A percentile compares a stretch with the other conserved stretches of the same genome.
Evolutionary conservation across 2,113 vertebrate species (phyloP).

Genomic region (Pygoscelis adeliae): DNA sequence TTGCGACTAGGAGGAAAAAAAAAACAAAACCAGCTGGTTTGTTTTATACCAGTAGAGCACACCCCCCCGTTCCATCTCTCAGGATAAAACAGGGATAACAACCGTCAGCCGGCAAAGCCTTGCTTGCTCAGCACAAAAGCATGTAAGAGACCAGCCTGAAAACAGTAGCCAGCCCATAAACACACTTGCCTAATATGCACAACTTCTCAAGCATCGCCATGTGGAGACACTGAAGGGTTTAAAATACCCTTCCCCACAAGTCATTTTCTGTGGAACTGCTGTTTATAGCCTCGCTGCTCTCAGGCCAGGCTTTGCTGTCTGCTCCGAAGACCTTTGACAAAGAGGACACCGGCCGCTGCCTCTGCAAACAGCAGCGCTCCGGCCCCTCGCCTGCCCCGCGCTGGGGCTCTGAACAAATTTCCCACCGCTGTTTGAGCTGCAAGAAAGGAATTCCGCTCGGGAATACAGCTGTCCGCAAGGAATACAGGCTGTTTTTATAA

Average conservation of each 20-base stretch:
- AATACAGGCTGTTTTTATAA: neutral
- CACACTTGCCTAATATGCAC: accelerated
- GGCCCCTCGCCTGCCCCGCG: accelerated
- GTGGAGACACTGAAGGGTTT: neutral
- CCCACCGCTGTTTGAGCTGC: neutral
- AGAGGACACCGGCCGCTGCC: accelerated
- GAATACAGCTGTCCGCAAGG: neutral
- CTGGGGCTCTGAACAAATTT: neutral
- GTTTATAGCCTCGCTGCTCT: neutral
- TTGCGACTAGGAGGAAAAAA: too few relatives aligned
- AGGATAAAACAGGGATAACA: accelerated
- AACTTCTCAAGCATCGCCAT: accelerated
- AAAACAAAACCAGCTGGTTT: too few relatives aligned
- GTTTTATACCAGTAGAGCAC: neutral
- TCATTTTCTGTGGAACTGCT: neutral
- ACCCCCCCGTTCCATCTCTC: accelerated
- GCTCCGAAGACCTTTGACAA: neutral
- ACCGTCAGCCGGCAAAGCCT: accelerated
- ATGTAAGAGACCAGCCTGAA: accelerated
- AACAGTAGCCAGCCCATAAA: neutral
- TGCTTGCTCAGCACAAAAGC: neutral
- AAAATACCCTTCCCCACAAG: neutral
- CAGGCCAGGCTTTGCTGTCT: neutral
- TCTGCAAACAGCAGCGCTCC: neutral
- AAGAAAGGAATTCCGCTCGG: neutral